Base-by-base conservation (phyloP, 2,888 invertebrate genomes). In the Morpho achilles region DNA sequence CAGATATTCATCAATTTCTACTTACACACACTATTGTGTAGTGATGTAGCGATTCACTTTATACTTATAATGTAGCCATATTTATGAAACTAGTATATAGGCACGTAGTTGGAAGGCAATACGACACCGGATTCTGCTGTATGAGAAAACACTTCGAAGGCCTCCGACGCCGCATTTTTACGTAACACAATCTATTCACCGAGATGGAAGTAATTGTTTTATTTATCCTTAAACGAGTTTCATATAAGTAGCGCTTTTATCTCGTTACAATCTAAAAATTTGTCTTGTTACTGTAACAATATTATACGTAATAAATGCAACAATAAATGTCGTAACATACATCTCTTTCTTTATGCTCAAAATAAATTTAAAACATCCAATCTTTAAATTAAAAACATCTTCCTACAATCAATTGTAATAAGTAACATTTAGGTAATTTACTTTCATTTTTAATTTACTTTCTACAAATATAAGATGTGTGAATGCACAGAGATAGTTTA, bases 191-290 rank as follows among this genome's bases (percentile, higher is more conserved):
- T 73, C 71, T 61, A 63, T 66, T 58, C 74, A 73, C 70, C 79
- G 75, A 70, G 57, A 70, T 74, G 78, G 80, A 82, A 86, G 67
- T 82, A 81, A 87, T 83, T 69, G 68, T 71, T 73, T 72, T 32
- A 32, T 32, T 64, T 78, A 78, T 85, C 80, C 80, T 58, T 49
- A 49, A 16, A 54, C 59, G 48, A 49, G 60, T 56, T 63, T 60
- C 50, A 40, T 63, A 7, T 48, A 22, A 40, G 22, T 47, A 9
- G 9, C 3, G 43, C 32, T 32, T 32, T 32, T 5, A 32, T 32
- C 16, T 16, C 16, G 32, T 32, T 5, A 5, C 5, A 32, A 32
- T 32, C 32, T 32, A 32, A 32, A 32, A 0, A 32, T 32, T 32
- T 5, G 32, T 32, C 16, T 16, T 5, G 32, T 32, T 32, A 32